Evolutionary conservation across 2,113 vertebrate genomes (phyloP), one percentile per base, ranked within the genome.

Genomic region (Dipodomys ordii): DNA sequence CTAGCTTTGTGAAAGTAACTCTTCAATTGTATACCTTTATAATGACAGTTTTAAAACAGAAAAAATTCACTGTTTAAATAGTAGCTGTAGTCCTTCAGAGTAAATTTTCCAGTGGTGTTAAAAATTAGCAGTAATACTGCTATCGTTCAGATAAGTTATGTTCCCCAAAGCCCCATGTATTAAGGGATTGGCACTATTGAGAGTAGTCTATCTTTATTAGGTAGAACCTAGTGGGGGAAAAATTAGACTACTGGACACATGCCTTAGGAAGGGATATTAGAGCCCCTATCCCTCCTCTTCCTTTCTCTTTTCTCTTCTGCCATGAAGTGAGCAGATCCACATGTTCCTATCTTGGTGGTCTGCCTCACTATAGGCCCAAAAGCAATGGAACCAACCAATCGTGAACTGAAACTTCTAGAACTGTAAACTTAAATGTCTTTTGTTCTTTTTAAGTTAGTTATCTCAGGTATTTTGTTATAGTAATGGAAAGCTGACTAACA

Each of bases 1-100:
- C 86, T 92, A 69, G 15, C 92, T 83, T 74, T 93, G 44, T 88
- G 80, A 90, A 84, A 82, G 92, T 3, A n/a, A 53, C 9, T 53
- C 22, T 39, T 92, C 90, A 71, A 60, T 25, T 10, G 46, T 28
- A 39, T 68, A 53, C 82, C 44, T 62, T 35, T 77, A 69, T 77
- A 67, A 67, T 73, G 77, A 77, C 60, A 16, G 16, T 73, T 83
- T 83, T 71, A 91, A 88, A 73, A 87, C 49, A 86, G 60, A 82
- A 83, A 82, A 76, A 46, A 86, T 11, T 53, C 49, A 53, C 12
- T 53, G 49, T 53, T 53, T 53, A 53, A 53, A 53, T 53, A 9
- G 49, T 53, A 53, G 12, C 10, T 53, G 12, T 13, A 53, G 1
- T 13, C 49, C 12, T 53, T 19, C 85, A 77, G 2, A 89, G 53